Base-by-base conservation (phyloP, 1,140 invertebrate species). In the Cheumatopsyche charites region DNA sequence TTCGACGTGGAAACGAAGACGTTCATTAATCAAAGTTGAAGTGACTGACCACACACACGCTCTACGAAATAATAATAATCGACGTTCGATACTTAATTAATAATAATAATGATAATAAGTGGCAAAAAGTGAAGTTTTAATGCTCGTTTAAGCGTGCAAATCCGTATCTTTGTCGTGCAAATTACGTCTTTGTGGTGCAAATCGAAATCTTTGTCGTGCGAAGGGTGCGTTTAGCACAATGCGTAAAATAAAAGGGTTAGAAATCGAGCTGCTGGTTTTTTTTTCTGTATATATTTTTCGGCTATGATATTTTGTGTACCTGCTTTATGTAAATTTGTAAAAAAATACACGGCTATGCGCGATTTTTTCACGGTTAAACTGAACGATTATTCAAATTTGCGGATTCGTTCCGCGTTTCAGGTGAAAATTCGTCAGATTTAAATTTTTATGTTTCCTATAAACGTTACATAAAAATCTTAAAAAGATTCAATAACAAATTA, bases 181-280 rank as follows among this genome's bases (percentile, higher is more conserved):
- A n/a, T n/a, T n/a, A n/a, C n/a, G n/a, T n/a, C n/a, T n/a, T n/a
- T n/a, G n/a, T n/a, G n/a, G n/a, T n/a, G n/a, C n/a, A n/a, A n/a
- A n/a, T n/a, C n/a, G 55, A 58, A 58, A 58, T 58, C 21, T 58
- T 58, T 52, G 49, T 21, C 49, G 49, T 52, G 49, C 29, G 29
- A 36, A 36, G 55, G 55, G 55, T 58, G 55, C 55, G 25, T 58
- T 58, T 58, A 21, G 55, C 23, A 26, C 55, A 26, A 58, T 58
- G 23, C 23, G 21, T 58, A 58, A 58, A 58, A 58, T 23, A 58
- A 25, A 58, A 23, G 55, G 55, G 55, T 58, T 19, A 17, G 23
- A 58, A 58, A 58, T 58, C 55, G 55, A 58, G 55, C 55, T n/a
- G n/a, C 55, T n/a, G 19, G n/a, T n/a, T n/a, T n/a, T n/a, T n/a